Conservation (phyloP, 92 coral and sea anemone genomes). For the Parazoanthus atlanticus region DNA sequence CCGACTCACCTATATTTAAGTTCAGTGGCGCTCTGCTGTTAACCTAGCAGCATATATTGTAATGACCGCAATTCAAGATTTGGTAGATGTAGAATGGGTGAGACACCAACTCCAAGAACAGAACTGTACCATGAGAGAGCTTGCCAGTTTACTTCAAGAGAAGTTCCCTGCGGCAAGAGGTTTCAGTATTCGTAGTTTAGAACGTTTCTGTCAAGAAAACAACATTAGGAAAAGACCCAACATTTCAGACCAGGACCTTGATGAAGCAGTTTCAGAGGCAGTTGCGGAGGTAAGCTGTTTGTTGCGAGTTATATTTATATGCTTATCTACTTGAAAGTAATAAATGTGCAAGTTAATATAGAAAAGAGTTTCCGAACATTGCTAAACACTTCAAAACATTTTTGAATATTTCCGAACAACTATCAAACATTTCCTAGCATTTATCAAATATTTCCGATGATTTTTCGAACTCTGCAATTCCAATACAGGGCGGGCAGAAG, state of each 20-base stretch:
- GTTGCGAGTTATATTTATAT: too few species aligned
- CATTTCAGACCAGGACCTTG: constrained; percentile 10
- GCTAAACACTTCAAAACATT: too few species aligned
- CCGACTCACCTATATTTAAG: neutral
- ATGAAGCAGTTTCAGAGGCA: constrained; percentile 31
- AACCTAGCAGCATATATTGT: neutral
- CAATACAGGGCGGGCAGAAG: too few species aligned
- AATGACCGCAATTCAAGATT: neutral
- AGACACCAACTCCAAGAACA: constrained; percentile 4
- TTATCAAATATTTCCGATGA: too few species aligned
- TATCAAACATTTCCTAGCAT: too few species aligned
- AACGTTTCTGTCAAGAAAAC: constrained; percentile 33
- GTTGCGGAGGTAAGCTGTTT: constrained; percentile 42
- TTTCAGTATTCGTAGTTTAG: constrained; percentile 17
- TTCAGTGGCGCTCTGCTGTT: too few species aligned
- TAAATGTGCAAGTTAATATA: too few species aligned
- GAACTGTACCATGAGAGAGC: constrained; percentile 6
- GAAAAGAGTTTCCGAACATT: too few species aligned
- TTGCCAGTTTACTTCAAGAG: constrained; percentile 20
- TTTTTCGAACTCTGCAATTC: too few species aligned
- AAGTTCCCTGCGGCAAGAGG: constrained; percentile 23
- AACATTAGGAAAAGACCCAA: constrained; percentile 17
- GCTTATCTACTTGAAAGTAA: neutral
- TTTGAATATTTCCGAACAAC: too few species aligned
- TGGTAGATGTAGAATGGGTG: constrained; percentile 17